Evolutionary conservation across 2,797 vertebrate species (phyloP), one percentile per base, ranked within the genome.

Genomic region (Xiphorhynchus erythropygius): DNA sequence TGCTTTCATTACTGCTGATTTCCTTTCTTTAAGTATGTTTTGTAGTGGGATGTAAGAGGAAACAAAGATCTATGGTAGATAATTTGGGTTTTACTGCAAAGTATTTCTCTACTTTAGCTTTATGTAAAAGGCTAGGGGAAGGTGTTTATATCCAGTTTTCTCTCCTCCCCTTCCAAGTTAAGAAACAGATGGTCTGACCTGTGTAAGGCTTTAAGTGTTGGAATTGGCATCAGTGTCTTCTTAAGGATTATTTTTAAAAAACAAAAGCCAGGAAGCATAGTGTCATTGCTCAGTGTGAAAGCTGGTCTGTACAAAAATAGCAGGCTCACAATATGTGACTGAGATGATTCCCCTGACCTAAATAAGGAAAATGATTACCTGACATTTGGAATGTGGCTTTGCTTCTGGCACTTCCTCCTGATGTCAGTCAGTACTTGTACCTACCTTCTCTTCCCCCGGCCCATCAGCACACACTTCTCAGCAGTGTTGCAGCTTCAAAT

Each of bases 271-370:
- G 96, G 91, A 96, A 95, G 74, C 87, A 75, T 22, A 33, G 30
- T 91, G 83, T 95, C 87, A 91, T 82, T 88, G 77, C 94, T 93
- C 96, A 95, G 95, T 62, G 80, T 94, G 96, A 96, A 73, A 88
- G 77, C 85, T 94, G 80, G 83, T 95, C 83, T 94, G 88, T 86
- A 94, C 93, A 93, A 91, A 97, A 97, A 97, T 97, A 97, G 95
- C 88, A 93, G 55, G 63, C 80, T 96, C 25, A 27, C 88, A 91
- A 94, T 92, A 87, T 88, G 90, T 57, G 59, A 91, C 80, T 63
- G 55, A 84, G 65, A 86, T 63, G 77, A 86, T 93, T 94, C 74
- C 32, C 50, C 62, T 84, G 93, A 89, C 93, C 94, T 96, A 95
- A 95, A 95, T 90, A 93, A 90, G 52, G 87, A 85, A 89, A 87